Evolutionary conservation across 2,797 vertebrate species (phyloP).

Genomic region (Enteromius trimaculatus): DNA sequence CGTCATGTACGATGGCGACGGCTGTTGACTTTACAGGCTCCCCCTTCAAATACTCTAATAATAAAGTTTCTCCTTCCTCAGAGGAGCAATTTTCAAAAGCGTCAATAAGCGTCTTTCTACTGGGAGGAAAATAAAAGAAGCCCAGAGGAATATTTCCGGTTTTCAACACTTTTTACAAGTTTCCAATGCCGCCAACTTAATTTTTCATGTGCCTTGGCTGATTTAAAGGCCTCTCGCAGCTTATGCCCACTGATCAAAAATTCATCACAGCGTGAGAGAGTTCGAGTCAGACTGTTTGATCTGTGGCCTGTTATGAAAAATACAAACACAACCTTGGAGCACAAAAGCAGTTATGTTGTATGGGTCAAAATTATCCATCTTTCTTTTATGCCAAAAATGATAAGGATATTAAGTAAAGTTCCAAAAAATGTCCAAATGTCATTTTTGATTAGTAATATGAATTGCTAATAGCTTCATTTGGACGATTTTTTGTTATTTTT

Average conservation of each 20-base stretch:
- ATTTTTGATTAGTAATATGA: too few species aligned
- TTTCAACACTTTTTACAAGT: slow-evolving; percentile 48
- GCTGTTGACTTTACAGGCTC: slow-evolving; percentile 76
- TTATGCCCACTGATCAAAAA: slow-evolving; percentile 43
- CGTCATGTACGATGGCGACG: slow-evolving; percentile 56
- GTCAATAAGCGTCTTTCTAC: slow-evolving; percentile 74
- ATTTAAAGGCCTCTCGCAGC: slow-evolving; percentile 5
- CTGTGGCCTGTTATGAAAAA: slow-evolving; percentile 39
- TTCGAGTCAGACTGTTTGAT: slow-evolving; percentile 43
- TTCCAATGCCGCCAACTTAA: slow-evolving; percentile 4
- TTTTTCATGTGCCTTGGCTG: slow-evolving; percentile 23
- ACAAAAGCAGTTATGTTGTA: neutral
- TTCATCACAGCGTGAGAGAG: slow-evolving; percentile 37
- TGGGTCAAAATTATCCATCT: too few species aligned
- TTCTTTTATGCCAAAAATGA: too few species aligned
- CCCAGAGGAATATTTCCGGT: slow-evolving; percentile 60
- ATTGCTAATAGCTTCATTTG: too few species aligned
- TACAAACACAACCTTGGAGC: slow-evolving; percentile 3
- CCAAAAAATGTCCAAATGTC: too few species aligned
- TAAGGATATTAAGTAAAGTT: too few species aligned
- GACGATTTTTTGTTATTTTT: too few species aligned
- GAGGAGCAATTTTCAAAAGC: slow-evolving; percentile 74
- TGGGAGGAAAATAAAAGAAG: slow-evolving; percentile 75
- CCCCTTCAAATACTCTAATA: slow-evolving; percentile 56
- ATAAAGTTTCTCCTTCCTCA: slow-evolving; percentile 61